Evolutionary conservation across 2,797 vertebrate species (phyloP), one percentile per base, ranked within the genome.

Genomic region (Sebastes itinus): DNA sequence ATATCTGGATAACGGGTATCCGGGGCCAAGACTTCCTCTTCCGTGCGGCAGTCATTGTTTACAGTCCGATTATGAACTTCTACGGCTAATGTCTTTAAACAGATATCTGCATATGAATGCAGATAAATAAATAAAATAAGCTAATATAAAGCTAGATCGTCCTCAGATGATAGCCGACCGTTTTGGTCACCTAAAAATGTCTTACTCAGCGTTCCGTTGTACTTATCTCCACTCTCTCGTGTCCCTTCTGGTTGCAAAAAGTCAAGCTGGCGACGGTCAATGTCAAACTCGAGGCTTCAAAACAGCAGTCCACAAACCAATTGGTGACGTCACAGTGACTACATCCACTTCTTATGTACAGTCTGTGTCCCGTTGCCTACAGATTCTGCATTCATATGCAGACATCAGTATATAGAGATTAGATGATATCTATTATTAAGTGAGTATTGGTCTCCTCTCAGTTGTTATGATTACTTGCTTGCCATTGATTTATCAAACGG

Each of bases 391-490:
- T 23, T 38, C 4, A 16, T 23, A 27, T 42, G 22, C 62, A 65
- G 22, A 18, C 1, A 65, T 46, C 33, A 10, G 7, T 27, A 16
- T 9, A 25, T 16, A 16, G 62, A 42, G 23, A 35, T 35, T 0
- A 14, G 46, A n/a, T 54, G 16, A 38, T 64, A 46, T 64, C 16
- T 35, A 4, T 74, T 33, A 67, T 60, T 64, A 42, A 55, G 18
- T n/a, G 12, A 72, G 35, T 25, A 56, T 30, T 79, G 20, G 23
- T 79, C 59, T 62, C 65, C 58, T 30, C 77, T 78, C 27, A 20
- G 11, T 10, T 65, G 20, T 42, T 30, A 49, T 42, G 27, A 72
- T 77, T 55, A 54, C 46, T 55, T 27, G 25, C 30, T 49, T 49
- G 18, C 46, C 16, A 9, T 54, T 78, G 35, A 62, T 63, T 55